phyloP scores from a whole-genome alignment of 2,888 invertebrate genomes.

The Cerastis leucographa region DNA sequence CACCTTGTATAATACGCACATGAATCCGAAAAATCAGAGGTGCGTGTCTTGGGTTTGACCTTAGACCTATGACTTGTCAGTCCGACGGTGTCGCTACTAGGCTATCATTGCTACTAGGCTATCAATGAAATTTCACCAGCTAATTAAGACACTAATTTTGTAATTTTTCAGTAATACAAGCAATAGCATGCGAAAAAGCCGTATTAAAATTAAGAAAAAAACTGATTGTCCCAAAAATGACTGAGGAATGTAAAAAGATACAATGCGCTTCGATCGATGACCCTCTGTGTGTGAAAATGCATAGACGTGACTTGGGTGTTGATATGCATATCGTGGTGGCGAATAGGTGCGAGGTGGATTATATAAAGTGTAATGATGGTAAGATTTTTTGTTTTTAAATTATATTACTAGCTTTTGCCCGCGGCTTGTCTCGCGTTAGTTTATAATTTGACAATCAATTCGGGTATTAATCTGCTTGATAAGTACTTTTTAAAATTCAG shows the following conservation, averaged over 20 bases:
- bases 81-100: too few species aligned
- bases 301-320: slow-evolving; percentile 28
- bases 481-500: too few species aligned
- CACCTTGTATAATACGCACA: too few species aligned
- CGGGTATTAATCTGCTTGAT: too few species aligned
- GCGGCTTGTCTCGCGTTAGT: too few species aligned
- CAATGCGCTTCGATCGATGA: slow-evolving; percentile 70
- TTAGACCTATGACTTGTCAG: too few species aligned
- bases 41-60: too few species aligned
- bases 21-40: too few species aligned
- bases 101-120: too few species aligned
- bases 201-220: slow-evolving; percentile 33
- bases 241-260: slow-evolving; percentile 65
- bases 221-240: slow-evolving; percentile 21
- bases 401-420: too few species aligned
- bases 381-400: slow-evolving; percentile 16
- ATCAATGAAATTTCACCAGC: background rate
- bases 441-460: too few species aligned
- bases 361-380: slow-evolving; percentile 77
- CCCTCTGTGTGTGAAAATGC: slow-evolving; percentile 71
- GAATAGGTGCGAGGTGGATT: slow-evolving; percentile 78
- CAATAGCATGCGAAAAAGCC: slow-evolving; percentile 25
- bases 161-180: slow-evolving; percentile 37
- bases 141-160: background rate
- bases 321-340: slow-evolving; percentile 63